These are phyloP conservation scores for Caenorhabditis afra DNA, from an alignment of 2,888 invertebrate genomes.

Conservation along the genomic window DNA sequence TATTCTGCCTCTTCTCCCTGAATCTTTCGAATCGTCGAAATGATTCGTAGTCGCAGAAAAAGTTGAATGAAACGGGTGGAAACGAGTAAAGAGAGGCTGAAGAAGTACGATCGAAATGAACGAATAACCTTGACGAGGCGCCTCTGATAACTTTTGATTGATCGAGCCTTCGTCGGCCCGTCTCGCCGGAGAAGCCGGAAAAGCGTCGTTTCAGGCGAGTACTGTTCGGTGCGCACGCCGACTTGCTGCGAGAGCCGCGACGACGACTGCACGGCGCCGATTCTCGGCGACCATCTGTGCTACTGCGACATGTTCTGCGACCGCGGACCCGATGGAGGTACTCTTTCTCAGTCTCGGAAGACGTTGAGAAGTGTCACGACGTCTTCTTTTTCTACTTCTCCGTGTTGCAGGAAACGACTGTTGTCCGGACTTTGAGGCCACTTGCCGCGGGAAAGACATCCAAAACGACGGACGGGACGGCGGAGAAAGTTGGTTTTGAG, in stretches of 20 bases:
- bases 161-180: neutral
- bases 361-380: too few relatives aligned
- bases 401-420: conserved; percentile 86
- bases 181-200: neutral
- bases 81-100: neutral
- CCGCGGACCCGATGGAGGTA: conserved; percentile 66
- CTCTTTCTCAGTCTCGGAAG: too few relatives aligned
- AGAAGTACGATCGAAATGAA: conserved; percentile 10
- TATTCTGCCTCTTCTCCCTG: too few relatives aligned
- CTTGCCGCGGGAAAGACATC: conserved; percentile 84
- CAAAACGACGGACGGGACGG: conserved; percentile 34
- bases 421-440: conserved; percentile 91
- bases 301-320: conserved; percentile 87
- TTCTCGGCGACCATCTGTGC: conserved; percentile 88
- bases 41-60: too few relatives aligned
- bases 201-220: conserved; percentile 75
- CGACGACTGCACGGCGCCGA: conserved; percentile 88
- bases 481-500: conserved; percentile 47
- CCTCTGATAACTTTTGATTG: conserved; percentile 48
- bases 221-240: conserved; percentile 73
- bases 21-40: too few relatives aligned
- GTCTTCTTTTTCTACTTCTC: too few relatives aligned
- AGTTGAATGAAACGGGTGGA: neutral
- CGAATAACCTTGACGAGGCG: conserved; percentile 43
- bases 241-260: conserved; percentile 87